phyloP scores from a whole-genome alignment of 2,113 vertebrate species.

The Deroptyus accipitrinus region DNA sequence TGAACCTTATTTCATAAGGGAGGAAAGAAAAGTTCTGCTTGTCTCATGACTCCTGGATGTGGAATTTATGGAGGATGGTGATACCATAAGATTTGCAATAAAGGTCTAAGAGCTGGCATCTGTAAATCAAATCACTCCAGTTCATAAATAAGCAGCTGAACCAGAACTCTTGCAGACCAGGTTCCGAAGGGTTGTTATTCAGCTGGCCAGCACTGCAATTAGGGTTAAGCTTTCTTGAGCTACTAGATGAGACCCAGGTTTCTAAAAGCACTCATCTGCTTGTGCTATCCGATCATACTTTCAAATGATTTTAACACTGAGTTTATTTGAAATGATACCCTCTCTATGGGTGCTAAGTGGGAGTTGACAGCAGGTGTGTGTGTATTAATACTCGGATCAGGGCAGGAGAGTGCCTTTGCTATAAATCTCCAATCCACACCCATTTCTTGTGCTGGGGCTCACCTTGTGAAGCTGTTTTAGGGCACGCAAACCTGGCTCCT shows the following conservation, averaged over 20 bases:
- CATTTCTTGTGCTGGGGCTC: background rate
- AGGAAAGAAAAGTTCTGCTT: background rate
- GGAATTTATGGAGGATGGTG: background rate
- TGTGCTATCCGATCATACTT: background rate
- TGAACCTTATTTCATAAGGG: background rate
- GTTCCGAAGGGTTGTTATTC: background rate
- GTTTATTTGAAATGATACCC: background rate
- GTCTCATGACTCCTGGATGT: background rate
- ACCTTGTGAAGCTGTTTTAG: background rate
- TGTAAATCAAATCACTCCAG: background rate
- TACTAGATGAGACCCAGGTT: background rate
- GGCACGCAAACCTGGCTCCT: fast-evolving
- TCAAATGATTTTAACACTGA: background rate
- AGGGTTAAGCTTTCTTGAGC: background rate
- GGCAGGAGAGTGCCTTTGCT: background rate
- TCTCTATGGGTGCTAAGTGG: background rate
- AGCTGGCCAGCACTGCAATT: background rate
- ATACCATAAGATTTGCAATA: background rate
- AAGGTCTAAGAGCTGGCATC: background rate
- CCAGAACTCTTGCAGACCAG: background rate
- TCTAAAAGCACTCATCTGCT: background rate
- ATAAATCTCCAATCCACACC: background rate
- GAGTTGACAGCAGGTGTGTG: background rate
- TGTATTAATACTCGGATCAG: background rate
- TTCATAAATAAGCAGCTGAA: background rate